Percentiles rank a stretch among this genome's conserved stretches.
Conservation (phyloP, 1,140 invertebrate species). For the Tigriopus japonicus region DNA sequence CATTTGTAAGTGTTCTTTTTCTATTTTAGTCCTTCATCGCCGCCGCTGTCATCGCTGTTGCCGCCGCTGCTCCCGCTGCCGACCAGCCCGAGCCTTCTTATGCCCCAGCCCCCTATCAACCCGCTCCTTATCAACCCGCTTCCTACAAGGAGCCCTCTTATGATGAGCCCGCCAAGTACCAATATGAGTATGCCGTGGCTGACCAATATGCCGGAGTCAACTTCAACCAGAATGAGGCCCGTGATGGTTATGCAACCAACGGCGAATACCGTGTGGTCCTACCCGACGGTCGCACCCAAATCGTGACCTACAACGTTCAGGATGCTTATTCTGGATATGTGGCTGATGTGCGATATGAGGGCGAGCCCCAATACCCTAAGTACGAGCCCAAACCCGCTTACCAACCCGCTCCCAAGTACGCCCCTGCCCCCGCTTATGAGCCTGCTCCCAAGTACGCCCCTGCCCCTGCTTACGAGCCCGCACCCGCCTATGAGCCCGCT, state of each 20-base stretch:
- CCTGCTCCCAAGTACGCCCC: neutral
- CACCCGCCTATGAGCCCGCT: too few species aligned
- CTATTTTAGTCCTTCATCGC: too few species aligned
- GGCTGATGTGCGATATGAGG: slow-evolving; percentile 10
- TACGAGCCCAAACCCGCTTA: neutral
- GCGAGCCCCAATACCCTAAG: slow-evolving; percentile 5
- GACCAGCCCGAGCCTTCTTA: too few species aligned
- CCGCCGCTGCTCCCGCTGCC: too few species aligned
- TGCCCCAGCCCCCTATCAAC: too few species aligned
- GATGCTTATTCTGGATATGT: slow-evolving; percentile 1
- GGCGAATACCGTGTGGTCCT: slow-evolving; percentile 1
- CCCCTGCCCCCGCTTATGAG: neutral
- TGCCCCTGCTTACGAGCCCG: too few species aligned
- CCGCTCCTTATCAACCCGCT: too few species aligned
- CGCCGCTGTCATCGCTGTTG: too few species aligned
- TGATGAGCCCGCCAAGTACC: neutral
- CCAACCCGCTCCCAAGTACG: neutral
- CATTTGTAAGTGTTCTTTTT: too few species aligned
- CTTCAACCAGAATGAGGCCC: neutral
- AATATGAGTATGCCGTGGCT: neutral
- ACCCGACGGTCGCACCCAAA: slow-evolving; percentile 13
- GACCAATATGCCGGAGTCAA: neutral
- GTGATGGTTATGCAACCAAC: slow-evolving; percentile 1
- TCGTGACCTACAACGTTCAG: slow-evolving; percentile 2
- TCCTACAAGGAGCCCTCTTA: too few species aligned